These are phyloP conservation scores for Polietes domitor DNA, from an alignment of 2,888 invertebrate species.

Conservation along the genomic window DNA sequence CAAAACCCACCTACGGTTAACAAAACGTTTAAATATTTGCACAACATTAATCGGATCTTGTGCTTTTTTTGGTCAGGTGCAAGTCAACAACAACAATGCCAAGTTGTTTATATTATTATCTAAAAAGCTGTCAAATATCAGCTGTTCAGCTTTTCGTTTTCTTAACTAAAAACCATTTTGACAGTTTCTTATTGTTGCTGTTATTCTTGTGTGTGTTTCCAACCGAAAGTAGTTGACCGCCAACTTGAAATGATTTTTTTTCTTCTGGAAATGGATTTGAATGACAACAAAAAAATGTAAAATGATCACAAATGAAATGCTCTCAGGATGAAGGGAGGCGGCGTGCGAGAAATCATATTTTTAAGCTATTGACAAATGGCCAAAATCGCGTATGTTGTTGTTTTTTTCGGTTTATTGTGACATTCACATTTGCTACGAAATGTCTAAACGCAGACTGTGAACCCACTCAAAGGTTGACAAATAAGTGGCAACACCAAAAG, in stretches of 20 bases:
- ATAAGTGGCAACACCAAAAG: conserved; percentile 3
- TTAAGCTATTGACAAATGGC: not conserved
- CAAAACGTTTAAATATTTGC: conserved; percentile 34
- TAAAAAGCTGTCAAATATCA: conserved; percentile 46
- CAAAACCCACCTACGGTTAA: conserved; percentile 24
- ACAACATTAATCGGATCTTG: conserved; percentile 26
- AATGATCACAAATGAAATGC: not conserved
- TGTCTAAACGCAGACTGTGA: not conserved
- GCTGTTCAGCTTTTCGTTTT: not conserved
- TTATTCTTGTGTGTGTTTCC: not conserved
- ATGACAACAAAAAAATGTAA: not conserved
- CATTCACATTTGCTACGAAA: not conserved
- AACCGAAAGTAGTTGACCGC: conserved; percentile 14
- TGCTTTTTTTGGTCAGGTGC: conserved; percentile 44
- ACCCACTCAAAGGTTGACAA: conserved; percentile 16
- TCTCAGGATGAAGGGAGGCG: no score
- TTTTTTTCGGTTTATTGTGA: not conserved
- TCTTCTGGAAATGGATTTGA: not conserved
- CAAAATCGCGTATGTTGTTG: not conserved
- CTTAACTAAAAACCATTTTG: not conserved
- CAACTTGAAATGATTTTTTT: not conserved
- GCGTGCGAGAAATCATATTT: not conserved
- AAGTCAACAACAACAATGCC: conserved; percentile 18
- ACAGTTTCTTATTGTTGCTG: not conserved
- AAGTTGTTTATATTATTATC: conserved; percentile 48